Evolutionary conservation across 1,140 invertebrate species (phyloP).

Genomic region (Popillia japonica): DNA sequence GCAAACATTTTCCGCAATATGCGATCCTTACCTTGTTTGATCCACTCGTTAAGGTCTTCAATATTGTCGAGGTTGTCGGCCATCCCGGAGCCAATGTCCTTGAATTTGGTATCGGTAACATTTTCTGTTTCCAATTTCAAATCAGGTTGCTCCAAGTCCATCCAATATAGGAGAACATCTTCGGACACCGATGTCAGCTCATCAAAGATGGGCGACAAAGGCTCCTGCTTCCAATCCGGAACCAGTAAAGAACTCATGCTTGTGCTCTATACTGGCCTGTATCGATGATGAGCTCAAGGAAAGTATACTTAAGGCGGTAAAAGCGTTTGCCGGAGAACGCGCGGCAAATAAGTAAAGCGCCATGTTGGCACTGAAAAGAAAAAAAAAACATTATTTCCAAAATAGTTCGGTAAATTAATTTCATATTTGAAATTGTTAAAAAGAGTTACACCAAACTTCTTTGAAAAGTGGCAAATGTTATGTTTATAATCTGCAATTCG

Average conservation of each 20-base stretch:
- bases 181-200: slow-evolving; percentile 44
- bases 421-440: neutral
- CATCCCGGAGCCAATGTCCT: slow-evolving; percentile 54
- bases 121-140: slow-evolving; percentile 54
- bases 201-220: slow-evolving; percentile 60
- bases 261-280: slow-evolving; percentile 41
- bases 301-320: slow-evolving; percentile 51
- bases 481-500: neutral
- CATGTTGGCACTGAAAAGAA: slow-evolving; percentile 58
- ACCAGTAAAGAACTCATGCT: slow-evolving; percentile 56
- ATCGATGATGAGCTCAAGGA: slow-evolving; percentile 42
- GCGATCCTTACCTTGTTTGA: slow-evolving; percentile 52
- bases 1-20: too few species aligned
- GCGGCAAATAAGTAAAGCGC: slow-evolving; percentile 52
- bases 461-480: neutral
- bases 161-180: slow-evolving; percentile 52
- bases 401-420: neutral
- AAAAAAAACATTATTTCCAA: neutral
- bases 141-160: slow-evolving; percentile 47
- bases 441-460: neutral
- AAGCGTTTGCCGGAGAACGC: slow-evolving; percentile 48
- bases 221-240: slow-evolving; percentile 62
- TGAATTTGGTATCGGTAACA: slow-evolving; percentile 53
- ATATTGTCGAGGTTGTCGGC: slow-evolving; percentile 57
- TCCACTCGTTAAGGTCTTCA: slow-evolving; percentile 56